phyloP scores from a whole-genome alignment of 2,797 vertebrate species.

The Brotula barbata region DNA sequence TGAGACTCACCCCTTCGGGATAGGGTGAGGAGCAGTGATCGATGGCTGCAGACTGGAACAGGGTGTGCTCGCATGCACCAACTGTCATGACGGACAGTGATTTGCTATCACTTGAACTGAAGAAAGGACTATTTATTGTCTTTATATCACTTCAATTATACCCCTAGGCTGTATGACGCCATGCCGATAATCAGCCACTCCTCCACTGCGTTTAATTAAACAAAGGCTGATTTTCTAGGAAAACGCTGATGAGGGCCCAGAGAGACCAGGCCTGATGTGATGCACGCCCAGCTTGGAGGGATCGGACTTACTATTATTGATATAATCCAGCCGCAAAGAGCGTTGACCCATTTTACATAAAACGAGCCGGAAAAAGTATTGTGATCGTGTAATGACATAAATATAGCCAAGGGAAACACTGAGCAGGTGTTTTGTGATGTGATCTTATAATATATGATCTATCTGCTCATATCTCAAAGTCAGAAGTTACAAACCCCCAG shows the following conservation, averaged over 20 bases:
- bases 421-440: constrained; percentile 40
- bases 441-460: constrained; percentile 4
- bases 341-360: constrained; percentile 35
- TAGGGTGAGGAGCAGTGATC: too few species aligned
- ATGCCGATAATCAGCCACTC: constrained; percentile 8
- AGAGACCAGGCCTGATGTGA: constrained; percentile 34
- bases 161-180: constrained; percentile 29
- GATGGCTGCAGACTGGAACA: too few species aligned
- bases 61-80: neutral
- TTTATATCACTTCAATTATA: constrained; percentile 60
- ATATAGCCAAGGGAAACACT: constrained; percentile 20
- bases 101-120: constrained; percentile 49
- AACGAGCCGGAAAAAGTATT: constrained; percentile 29
- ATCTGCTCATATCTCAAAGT: neutral
- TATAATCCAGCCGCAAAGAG: constrained; percentile 35
- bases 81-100: constrained; percentile 25
- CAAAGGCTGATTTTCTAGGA: constrained; percentile 64
- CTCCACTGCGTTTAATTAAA: constrained; percentile 63
- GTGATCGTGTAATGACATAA: constrained; percentile 36
- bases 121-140: constrained; percentile 43
- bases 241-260: constrained; percentile 40
- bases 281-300: constrained; percentile 29
- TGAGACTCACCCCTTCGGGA: too few species aligned
- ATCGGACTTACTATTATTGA: constrained; percentile 18
- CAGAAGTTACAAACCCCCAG: neutral